Conservation (phyloP, 2,888 invertebrate species). For the Epistrophella euchroma region DNA sequence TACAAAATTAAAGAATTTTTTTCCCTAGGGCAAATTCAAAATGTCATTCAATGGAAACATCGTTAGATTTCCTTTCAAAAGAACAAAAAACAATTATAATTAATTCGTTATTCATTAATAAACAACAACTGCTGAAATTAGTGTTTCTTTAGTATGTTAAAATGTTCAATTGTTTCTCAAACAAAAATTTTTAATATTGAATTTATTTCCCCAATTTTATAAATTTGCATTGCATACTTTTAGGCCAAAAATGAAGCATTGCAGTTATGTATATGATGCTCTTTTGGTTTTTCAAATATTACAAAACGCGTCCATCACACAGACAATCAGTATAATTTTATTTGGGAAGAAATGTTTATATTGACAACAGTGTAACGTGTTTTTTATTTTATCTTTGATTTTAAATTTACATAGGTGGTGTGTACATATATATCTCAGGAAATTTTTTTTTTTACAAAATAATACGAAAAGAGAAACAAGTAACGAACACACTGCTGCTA, state of each 20-base stretch:
- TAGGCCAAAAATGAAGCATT: background rate
- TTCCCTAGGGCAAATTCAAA: background rate
- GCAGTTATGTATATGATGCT: background rate
- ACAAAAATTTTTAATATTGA: background rate
- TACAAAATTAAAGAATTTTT: background rate
- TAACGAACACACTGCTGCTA: conserved; percentile 16
- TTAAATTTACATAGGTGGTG: too few species aligned
- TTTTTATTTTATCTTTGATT: background rate
- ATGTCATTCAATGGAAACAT: background rate
- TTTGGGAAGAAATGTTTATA: background rate
- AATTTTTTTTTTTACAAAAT: background rate
- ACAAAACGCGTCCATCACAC: background rate
- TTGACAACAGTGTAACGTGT: background rate
- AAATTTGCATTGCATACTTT: too few species aligned
- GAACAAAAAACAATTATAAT: background rate
- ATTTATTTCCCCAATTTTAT: too few species aligned
- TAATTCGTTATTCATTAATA: background rate
- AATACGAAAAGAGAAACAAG: background rate
- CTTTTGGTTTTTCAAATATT: background rate
- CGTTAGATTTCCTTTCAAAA: background rate
- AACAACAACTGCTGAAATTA: too few species aligned
- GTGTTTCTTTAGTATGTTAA: too few species aligned
- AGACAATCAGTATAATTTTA: background rate
- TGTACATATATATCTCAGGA: too few species aligned
- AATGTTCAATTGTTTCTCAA: background rate